These are phyloP conservation scores for Illadopsis cleaveri DNA, from an alignment of 2,113 vertebrate genomes.

Conservation along the genomic window DNA sequence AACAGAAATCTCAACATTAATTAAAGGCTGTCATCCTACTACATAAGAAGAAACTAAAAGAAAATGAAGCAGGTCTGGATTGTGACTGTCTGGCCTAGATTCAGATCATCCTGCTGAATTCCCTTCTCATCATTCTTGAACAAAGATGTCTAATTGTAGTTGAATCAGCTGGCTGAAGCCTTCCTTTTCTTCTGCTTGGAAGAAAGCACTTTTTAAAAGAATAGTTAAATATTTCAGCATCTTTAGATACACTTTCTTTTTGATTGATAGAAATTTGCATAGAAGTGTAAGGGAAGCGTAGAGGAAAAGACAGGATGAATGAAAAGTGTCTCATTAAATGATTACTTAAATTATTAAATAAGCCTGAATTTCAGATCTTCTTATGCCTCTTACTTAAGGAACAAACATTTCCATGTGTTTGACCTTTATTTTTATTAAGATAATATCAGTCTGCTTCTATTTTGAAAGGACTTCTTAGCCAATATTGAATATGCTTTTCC, in stretches of 20 bases:
- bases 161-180: not conserved
- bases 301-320: not conserved
- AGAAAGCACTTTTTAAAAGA: not conserved
- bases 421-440: not conserved
- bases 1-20: not conserved
- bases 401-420: not conserved
- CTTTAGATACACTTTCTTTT: not conserved
- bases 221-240: not conserved
- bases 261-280: not conserved
- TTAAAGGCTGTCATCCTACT: not conserved
- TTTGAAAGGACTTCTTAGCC: not conserved
- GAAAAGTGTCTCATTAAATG: not conserved
- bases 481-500: not conserved
- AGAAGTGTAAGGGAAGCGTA: not conserved
- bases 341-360: not conserved
- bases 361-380: not conserved
- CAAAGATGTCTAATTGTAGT: not conserved
- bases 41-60: not conserved
- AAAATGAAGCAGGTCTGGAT: slow-evolving; percentile 1
- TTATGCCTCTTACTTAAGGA: not conserved
- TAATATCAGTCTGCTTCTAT: not conserved
- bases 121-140: not conserved
- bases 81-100: slow-evolving; percentile 1
- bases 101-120: not conserved
- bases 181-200: not conserved